Base-by-base conservation (phyloP, 2,113 vertebrate species). In the Thomomys bottae region DNA sequence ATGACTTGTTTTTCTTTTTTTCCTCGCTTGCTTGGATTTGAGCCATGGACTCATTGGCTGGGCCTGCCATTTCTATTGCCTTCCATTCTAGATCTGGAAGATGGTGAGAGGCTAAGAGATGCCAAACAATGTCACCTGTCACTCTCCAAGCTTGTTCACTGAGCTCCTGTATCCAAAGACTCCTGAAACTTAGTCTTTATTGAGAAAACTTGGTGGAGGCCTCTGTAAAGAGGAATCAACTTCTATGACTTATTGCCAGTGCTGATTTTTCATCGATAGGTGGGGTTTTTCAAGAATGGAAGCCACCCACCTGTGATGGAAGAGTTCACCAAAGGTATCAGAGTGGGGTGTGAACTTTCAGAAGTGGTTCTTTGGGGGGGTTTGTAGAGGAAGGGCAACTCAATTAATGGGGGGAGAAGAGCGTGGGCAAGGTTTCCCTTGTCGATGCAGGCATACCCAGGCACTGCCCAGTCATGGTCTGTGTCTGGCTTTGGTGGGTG, bases 321-420 rank as follows among this genome's bases (percentile, higher is more conserved):
- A 84, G 85, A 90, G 90, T 90, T 94, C 95, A 91, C 54, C 0
- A 1, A 79, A 89, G 83, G 79, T 76, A 28, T 67, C 90, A 40
- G 83, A 66, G 78, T 1, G 24, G 66, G 90, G 78, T 14, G 38
- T 24, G 88, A 87, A 24, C 18, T 28, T 38, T 32, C 30, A 4
- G 32, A 40, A 40, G 73, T 30, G 84, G 66, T 26, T 64, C 89
- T 42, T 0, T 0, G 0, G 2, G 4, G 0, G 2, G 4, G 80
- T 15, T 32, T 23, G 2, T 17, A 32, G 49, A 67, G 68, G 40
- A 23, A 10, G 8, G 38, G 54, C 34, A 36, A 5, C 12, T 45
- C 34, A 3, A 59, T 26, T 14, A 4, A 26, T 0, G 6, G 42
- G 64, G 64, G 66, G 24, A 80, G 34, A 6, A n/a, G 42, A 32